Evolutionary conservation across 2,797 vertebrate species (phyloP).

Genomic region (Sebastes iracundus): DNA sequence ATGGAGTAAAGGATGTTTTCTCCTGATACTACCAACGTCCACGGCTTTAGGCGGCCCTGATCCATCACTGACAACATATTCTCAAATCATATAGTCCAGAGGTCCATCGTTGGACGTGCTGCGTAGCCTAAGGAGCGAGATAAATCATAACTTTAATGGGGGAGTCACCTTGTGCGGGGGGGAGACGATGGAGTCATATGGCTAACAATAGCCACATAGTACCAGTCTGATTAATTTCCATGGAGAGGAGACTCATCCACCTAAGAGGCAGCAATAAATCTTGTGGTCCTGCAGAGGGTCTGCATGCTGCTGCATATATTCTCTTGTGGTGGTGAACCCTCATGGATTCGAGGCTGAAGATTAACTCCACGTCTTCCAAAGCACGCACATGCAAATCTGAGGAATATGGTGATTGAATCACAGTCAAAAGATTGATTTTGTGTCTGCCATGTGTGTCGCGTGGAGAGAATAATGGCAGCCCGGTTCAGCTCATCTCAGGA

Average conservation of each 20-base stretch:
- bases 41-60: conserved; percentile 16
- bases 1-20: conserved; percentile 21
- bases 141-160: conserved; percentile 33
- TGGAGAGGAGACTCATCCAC: conserved; percentile 59
- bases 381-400: background rate
- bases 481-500: background rate
- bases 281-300: conserved; percentile 22
- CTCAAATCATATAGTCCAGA: conserved; percentile 1
- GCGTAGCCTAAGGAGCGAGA: conserved; percentile 8
- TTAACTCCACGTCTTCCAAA: conserved; percentile 7
- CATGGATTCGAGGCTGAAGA: conserved; percentile 19
- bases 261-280: conserved; percentile 71
- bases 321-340: conserved; percentile 2
- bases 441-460: background rate
- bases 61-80: conserved; percentile 45
- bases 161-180: conserved; percentile 39
- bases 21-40: background rate
- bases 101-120: background rate
- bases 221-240: conserved; percentile 68
- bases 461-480: conserved; percentile 14
- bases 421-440: conserved; percentile 16
- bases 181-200: conserved; percentile 17
- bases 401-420: background rate
- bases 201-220: conserved; percentile 59
- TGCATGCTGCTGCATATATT: background rate